Percentiles rank a stretch among this genome's conserved stretches.
These are phyloP conservation scores for Eurytoma adleriae DNA, from an alignment of 2,888 invertebrate genomes.

Conservation along the genomic window DNA sequence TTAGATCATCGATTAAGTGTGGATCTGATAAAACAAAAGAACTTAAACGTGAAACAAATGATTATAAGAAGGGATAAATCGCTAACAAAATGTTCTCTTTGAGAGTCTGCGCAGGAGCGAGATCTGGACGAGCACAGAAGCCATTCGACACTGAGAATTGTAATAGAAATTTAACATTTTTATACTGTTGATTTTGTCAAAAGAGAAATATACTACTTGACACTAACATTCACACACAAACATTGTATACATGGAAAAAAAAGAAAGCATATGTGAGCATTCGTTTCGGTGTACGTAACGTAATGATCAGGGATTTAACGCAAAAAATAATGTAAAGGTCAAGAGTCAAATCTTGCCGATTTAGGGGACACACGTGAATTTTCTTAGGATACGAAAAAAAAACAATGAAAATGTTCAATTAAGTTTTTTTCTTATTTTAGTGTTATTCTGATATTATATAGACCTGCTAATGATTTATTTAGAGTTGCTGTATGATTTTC, in stretches of 20 bases:
- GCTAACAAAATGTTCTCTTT: conserved; percentile 43
- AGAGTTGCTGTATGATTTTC: conserved; percentile 65
- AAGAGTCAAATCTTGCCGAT: conserved; percentile 44
- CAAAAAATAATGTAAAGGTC: conserved; percentile 41
- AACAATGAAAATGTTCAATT: conserved; percentile 45
- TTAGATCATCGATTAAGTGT: conserved; percentile 53
- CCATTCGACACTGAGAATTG: conserved; percentile 58
- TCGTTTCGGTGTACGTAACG: conserved; percentile 54
- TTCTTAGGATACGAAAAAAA: conserved; percentile 62
- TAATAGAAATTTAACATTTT: conserved; percentile 61
- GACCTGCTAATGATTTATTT: conserved; percentile 51
- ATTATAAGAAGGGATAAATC: conserved; percentile 39
- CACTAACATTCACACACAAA: conserved; percentile 28
- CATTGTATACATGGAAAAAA: conserved; percentile 51
- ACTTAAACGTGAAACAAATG: conserved; percentile 1
- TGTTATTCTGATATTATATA: conserved; percentile 53
- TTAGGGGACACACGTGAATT: conserved; percentile 42
- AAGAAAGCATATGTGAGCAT: conserved; percentile 55
- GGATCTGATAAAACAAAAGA: conserved; percentile 36
- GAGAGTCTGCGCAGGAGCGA: conserved; percentile 50
- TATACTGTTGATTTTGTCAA: conserved; percentile 60
- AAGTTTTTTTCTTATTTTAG: conserved; percentile 52
- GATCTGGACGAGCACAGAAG: conserved; percentile 55
- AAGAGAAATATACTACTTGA: conserved; percentile 43
- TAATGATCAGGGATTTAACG: conserved; percentile 13